Evolutionary conservation across 2,797 vertebrate genomes (phyloP).

Genomic region (Clarias fuscus): DNA sequence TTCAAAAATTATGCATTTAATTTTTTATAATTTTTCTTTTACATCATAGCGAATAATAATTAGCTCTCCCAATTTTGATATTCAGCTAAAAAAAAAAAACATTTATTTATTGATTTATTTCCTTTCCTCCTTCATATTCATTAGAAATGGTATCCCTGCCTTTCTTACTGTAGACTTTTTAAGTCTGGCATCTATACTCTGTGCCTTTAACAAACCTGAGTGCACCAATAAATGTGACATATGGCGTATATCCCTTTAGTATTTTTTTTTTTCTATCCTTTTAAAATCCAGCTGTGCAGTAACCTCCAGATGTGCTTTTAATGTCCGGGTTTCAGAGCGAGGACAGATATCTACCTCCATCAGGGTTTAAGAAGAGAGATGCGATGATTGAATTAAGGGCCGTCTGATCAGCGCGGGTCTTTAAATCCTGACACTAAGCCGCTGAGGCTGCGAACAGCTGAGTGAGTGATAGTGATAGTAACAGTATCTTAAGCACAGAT

Average conservation of each 20-base stretch:
- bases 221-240: not conserved
- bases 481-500: too few relatives aligned
- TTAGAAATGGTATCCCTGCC: not conserved
- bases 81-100: not conserved
- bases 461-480: too few relatives aligned
- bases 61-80: not conserved
- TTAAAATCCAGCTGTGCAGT: not conserved
- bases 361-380: not conserved
- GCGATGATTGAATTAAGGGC: not conserved
- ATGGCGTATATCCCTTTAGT: not conserved
- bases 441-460: not conserved
- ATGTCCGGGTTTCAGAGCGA: not conserved
- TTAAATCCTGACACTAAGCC: not conserved
- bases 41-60: not conserved
- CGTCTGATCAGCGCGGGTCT: not conserved
- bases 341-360: not conserved
- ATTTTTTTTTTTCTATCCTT: too few relatives aligned
- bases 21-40: not conserved
- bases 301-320: not conserved
- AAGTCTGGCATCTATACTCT: not conserved
- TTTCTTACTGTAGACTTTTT: not conserved
- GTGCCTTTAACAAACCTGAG: not conserved
- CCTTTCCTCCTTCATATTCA: not conserved
- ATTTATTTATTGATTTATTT: too few relatives aligned
- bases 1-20: too few relatives aligned